These are phyloP conservation scores for Neoniphon sammara DNA, from an alignment of 2,797 vertebrate genomes.

Conservation along the genomic window DNA sequence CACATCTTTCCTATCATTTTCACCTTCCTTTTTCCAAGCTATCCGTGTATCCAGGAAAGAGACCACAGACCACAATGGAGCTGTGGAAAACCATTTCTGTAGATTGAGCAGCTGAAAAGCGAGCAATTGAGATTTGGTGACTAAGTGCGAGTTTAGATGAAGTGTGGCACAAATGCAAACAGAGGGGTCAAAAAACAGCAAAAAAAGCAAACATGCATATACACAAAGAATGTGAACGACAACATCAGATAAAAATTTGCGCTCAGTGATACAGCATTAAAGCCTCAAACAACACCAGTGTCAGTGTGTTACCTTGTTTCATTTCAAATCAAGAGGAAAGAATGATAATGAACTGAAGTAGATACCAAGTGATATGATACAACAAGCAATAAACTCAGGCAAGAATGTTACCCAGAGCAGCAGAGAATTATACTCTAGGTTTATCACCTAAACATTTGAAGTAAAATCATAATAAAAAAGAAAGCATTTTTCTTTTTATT, in stretches of 20 bases:
- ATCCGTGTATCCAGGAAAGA: slow-evolving; percentile 60
- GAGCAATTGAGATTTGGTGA: slow-evolving; percentile 67
- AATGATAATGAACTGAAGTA: too few relatives aligned
- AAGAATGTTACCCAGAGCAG: too few relatives aligned
- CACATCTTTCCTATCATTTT: slow-evolving; percentile 73
- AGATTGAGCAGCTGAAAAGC: slow-evolving; percentile 66
- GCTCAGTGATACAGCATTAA: slow-evolving; percentile 27
- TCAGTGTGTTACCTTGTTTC: neutral
- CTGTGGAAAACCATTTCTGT: slow-evolving; percentile 74
- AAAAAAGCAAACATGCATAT: neutral
- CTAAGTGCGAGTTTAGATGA: slow-evolving; percentile 57
- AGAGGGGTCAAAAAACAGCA: slow-evolving; percentile 34
- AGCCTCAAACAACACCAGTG: slow-evolving; percentile 23
- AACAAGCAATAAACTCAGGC: too few relatives aligned
- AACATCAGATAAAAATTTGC: too few relatives aligned
- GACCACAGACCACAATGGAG: slow-evolving; percentile 67
- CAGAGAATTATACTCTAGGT: too few relatives aligned
- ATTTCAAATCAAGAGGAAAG: neutral
- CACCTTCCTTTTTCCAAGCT: slow-evolving; percentile 62
- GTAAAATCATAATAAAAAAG: too few relatives aligned
- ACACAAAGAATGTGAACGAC: neutral
- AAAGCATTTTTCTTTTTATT: too few relatives aligned
- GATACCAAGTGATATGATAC: too few relatives aligned
- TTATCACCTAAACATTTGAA: too few relatives aligned
- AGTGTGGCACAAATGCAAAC: slow-evolving; percentile 54